phyloP scores from a whole-genome alignment of 1,140 invertebrate genomes.

The Drosophila sulfurigaster region DNA sequence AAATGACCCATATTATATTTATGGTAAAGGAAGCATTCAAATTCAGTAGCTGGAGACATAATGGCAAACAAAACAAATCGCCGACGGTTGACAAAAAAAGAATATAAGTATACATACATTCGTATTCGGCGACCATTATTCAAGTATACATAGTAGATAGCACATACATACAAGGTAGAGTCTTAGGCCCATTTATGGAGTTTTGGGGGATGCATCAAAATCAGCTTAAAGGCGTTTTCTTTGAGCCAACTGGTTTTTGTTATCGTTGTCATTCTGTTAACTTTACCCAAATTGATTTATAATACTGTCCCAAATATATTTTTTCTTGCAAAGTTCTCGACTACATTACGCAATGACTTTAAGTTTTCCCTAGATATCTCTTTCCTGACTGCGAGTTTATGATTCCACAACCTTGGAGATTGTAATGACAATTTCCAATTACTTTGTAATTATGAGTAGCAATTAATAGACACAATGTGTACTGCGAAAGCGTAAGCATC shows the following conservation, averaged over 20 bases:
- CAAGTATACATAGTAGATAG: conserved; percentile 12
- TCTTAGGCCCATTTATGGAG: conserved; percentile 5
- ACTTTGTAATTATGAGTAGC: conserved; percentile 76
- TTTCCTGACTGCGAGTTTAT: not conserved
- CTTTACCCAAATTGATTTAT: conserved; percentile 78
- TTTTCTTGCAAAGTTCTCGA: conserved; percentile 38
- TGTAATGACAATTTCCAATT: conserved; percentile 79
- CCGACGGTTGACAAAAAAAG: conserved; percentile 50
- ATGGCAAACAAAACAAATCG: conserved; percentile 82
- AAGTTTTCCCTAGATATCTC: conserved; percentile 27
- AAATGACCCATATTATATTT: conserved; percentile 84
- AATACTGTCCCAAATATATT: conserved; percentile 68
- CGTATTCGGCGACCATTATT: conserved; percentile 1
- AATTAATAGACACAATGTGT: conserved; percentile 53
- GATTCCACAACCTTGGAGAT: conserved; percentile 17
- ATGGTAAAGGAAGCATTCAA: conserved; percentile 72
- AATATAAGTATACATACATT: conserved; percentile 19
- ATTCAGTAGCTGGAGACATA: conserved; percentile 75
- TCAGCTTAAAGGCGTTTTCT: conserved; percentile 64
- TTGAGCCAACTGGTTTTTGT: conserved; percentile 58
- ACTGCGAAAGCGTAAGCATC: conserved; percentile 45
- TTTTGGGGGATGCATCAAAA: conserved; percentile 49
- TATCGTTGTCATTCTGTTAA: conserved; percentile 39
- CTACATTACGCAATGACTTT: conserved; percentile 14
- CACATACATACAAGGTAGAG: not conserved